Evolutionary conservation across 2,113 vertebrate genomes (phyloP), one percentile per base, ranked within the genome.

Genomic region (Myotis brandtii): DNA sequence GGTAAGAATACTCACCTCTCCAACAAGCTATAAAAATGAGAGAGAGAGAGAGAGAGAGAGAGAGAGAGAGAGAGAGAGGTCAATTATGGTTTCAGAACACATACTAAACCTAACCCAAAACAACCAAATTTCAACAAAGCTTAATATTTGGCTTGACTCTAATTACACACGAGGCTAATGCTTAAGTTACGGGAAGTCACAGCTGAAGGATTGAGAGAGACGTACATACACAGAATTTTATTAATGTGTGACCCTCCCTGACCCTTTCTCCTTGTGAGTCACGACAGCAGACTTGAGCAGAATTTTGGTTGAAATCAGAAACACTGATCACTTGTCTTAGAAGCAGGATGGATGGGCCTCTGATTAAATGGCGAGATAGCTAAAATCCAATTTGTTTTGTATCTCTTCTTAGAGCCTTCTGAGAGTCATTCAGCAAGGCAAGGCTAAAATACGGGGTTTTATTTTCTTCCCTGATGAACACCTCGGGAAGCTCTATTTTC

Each of bases 21-120:
- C 96, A 98, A 69, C 98, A 98, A 67, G 96, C 96, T 98, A 81
- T 83, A 97, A 73, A 76, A 83, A 79, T 27, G 43, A 46, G 43
- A 46, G 43, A 46, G 43, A 46, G 43, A 46, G 46, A 46, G 46
- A 46, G 46, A 46, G 46, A 46, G 46, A 46, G 10, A 11, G 46
- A 93, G 4, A 91, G 32, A 89, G 21, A 96, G 79, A 94, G 2
- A 89, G 25, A 92, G 18, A 96, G 83, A 94, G 3, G 32, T 81
- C 32, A 43, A 56, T 95, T 88, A 91, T 6, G 76, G 62, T 96
- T 92, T 95, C 86, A 52, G 48, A 93, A 83, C 3, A 75, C 52
- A 73, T 30, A 83, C 23, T n/a, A 56, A 95, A 84, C 91, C 25
- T 48, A 95, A 62, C 48, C 9, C 30, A 2, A 46, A 37, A 43